Evolutionary conservation across 1,140 invertebrate species (phyloP).

Genomic region (Brachionus koreanus): DNA sequence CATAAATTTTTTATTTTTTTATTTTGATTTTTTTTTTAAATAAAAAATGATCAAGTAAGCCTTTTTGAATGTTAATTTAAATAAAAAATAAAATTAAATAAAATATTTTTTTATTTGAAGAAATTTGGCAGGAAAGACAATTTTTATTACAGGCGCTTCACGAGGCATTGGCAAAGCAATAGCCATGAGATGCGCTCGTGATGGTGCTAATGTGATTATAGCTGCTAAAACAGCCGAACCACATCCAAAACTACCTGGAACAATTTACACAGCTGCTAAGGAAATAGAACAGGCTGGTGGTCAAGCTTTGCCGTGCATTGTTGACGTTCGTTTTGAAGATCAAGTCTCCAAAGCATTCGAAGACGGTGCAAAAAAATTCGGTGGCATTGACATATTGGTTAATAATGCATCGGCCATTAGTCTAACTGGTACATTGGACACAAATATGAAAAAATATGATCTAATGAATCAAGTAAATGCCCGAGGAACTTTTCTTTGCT

Average conservation of each 20-base stretch:
- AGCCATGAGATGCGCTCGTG: slow-evolving; percentile 68
- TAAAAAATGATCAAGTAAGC: slow-evolving; percentile 35
- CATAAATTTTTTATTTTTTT: not conserved
- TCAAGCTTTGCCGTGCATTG: slow-evolving; percentile 81
- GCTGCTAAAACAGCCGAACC: slow-evolving; percentile 92
- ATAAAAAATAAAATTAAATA: not conserved
- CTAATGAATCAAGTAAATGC: slow-evolving; percentile 59
- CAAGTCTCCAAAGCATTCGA: slow-evolving; percentile 75
- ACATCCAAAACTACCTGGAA: slow-evolving; percentile 95
- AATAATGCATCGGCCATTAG: slow-evolving; percentile 97
- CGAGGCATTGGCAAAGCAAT: slow-evolving; percentile 95
- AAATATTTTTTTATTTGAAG: not conserved
- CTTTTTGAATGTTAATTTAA: not conserved
- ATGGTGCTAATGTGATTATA: slow-evolving; percentile 85
- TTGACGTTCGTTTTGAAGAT: slow-evolving; percentile 77
- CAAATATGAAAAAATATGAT: slow-evolving; percentile 78
- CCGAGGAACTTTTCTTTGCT: slow-evolving; percentile 61
- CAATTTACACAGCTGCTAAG: slow-evolving; percentile 90
- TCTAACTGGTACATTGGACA: slow-evolving; percentile 75
- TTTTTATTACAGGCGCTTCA: slow-evolving; percentile 93
- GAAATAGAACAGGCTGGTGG: slow-evolving; percentile 89
- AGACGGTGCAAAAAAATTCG: slow-evolving; percentile 81
- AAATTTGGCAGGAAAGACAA: slow-evolving; percentile 73
- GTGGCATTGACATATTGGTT: slow-evolving; percentile 85
- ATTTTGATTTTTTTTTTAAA: not conserved